phyloP scores from a whole-genome alignment of 2,888 invertebrate genomes.

The Lutraria lutraria region DNA sequence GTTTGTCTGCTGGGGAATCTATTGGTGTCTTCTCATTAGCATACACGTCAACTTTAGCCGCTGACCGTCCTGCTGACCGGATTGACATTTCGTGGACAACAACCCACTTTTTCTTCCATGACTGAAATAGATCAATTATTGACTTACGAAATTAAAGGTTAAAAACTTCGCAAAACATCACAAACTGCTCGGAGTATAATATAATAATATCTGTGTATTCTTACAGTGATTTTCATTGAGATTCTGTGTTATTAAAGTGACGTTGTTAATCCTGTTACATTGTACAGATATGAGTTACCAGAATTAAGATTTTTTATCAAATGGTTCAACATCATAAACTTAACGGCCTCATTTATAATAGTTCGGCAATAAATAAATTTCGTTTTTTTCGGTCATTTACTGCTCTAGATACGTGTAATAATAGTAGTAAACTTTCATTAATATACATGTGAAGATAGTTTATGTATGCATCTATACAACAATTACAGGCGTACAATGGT shows the following conservation, averaged over 20 bases:
- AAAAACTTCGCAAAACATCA: no score
- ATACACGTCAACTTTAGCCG: constrained; percentile 78
- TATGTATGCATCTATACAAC: neutral
- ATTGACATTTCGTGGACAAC: constrained; percentile 80
- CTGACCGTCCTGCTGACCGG: constrained; percentile 71
- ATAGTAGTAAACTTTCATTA: no score
- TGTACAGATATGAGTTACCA: no score
- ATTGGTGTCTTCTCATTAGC: constrained; percentile 71
- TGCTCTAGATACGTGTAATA: neutral
- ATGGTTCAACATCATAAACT: no score
- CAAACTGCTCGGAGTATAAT: no score
- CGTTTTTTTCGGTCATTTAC: neutral
- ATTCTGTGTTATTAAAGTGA: no score
- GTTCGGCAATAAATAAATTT: neutral
- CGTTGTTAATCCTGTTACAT: no score
- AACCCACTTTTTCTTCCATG: constrained; percentile 81
- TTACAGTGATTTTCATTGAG: no score
- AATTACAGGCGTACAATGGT: neutral
- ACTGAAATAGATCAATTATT: constrained; percentile 67
- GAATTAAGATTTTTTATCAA: no score
- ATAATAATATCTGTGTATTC: no score
- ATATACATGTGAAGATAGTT: neutral
- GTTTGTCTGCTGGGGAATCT: constrained; percentile 70
- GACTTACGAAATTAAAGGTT: neutral
- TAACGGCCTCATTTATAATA: no score